Base-by-base conservation (phyloP, 2,888 invertebrate species). In the Microdon myrmicae region DNA sequence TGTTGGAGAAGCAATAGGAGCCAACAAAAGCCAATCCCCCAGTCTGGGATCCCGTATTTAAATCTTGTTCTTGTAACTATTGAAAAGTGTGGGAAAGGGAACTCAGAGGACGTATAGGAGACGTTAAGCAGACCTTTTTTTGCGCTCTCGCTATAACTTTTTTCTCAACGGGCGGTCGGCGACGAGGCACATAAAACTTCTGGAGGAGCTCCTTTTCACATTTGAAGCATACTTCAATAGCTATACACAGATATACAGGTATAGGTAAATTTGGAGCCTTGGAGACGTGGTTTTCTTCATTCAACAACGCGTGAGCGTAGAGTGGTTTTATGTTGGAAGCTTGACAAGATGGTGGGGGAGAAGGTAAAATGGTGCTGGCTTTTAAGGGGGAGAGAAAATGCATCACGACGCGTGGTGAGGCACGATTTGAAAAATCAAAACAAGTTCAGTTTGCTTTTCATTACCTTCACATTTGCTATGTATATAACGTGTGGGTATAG, bases 341-440 rank as follows among this genome's bases (percentile, higher is more conserved):
- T 43, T 17, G 17, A 22, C 10, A 28, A 25, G 12, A 16, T 14
- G 31, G 17, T 8, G 31, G 29, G 14, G 29, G n/a, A 12, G 16
- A 29, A 10, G 35, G 14, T 10, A 26, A 6, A 13, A 16, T 3
- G 7, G 31, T 16, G n/a, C 6, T 12, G 20, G 3, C 6, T 12
- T n/a, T 22, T 38, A 38, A 12, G 25, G 17, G 8, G 22, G 22
- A 22, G 23, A 39, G 20, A 39, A 54, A 43, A 14, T 19, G 25
- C 51, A 53, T 53, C 41, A 38, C 39, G 37, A 17, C 32, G 37
- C 45, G 56, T 49, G 60, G 41, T n/a, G n/a, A 32, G 17, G 39
- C 51, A 64, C 38, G 64, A 64, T 64, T 64, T 25, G 47, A 32
- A 64, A 58, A 56, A 58, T 23, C 47, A 58, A 53, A 64, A 64